Percentiles rank a stretch among this genome's conserved stretches.
phyloP scores from a whole-genome alignment of 2,797 vertebrate species.

The Pipistrellus pygmaeus region DNA sequence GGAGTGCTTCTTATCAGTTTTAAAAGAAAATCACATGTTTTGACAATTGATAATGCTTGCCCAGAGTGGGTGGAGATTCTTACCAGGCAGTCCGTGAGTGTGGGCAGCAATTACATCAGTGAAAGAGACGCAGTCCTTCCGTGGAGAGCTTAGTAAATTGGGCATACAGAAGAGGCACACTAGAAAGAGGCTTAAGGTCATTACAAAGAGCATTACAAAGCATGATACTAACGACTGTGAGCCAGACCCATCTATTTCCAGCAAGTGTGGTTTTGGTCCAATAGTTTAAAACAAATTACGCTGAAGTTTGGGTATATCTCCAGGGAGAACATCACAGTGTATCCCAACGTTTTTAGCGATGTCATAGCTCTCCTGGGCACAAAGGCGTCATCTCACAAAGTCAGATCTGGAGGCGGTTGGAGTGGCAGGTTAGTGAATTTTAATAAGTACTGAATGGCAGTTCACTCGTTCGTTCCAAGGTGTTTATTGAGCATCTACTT shows the following conservation, averaged over 20 bases:
- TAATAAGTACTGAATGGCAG: neutral
- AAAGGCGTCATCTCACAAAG: neutral
- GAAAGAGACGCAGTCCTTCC: neutral
- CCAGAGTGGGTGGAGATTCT: neutral
- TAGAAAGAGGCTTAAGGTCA: neutral
- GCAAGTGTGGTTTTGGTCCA: neutral
- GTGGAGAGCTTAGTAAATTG: neutral
- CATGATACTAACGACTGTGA: neutral
- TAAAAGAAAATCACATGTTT: neutral
- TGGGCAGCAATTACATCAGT: neutral
- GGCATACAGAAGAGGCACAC: neutral
- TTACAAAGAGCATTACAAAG: neutral
- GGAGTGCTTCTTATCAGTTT: neutral
- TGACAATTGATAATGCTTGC: neutral
- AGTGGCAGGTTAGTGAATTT: neutral
- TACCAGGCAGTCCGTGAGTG: neutral
- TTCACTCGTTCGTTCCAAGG: neutral
- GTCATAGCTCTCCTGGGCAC: neutral
- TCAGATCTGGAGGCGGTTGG: neutral
- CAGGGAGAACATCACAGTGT: neutral
- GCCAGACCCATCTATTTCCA: neutral
- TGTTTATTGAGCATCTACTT: neutral
- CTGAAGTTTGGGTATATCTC: neutral
- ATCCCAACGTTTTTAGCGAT: neutral
- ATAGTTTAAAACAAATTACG: constrained; percentile 4